phyloP scores from a whole-genome alignment of 2,113 vertebrate genomes.

The Garra rufa region DNA sequence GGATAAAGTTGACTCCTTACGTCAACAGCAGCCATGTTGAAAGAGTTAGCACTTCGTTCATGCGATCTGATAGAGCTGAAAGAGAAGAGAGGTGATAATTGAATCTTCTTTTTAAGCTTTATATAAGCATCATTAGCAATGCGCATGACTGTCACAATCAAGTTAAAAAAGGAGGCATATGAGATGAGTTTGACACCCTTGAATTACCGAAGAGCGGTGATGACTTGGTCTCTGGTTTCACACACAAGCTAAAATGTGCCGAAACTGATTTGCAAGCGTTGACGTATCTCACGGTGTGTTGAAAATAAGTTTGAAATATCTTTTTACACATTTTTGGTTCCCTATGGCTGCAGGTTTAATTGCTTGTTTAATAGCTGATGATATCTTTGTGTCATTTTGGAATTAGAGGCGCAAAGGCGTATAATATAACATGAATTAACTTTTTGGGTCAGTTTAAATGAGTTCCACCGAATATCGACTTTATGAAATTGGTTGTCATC shows the following conservation, averaged over 20 bases:
- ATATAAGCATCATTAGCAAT: conserved; percentile 1
- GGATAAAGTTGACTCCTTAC: background rate
- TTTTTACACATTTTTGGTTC: background rate
- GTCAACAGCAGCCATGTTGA: conserved; percentile 20
- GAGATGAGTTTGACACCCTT: background rate
- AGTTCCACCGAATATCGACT: background rate
- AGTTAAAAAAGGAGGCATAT: background rate
- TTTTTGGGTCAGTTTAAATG: background rate
- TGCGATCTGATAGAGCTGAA: conserved; percentile 13
- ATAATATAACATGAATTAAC: background rate
- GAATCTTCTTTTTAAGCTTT: background rate
- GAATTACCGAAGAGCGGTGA: background rate
- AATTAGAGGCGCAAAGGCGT: background rate
- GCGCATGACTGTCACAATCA: background rate
- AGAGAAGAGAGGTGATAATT: conserved; percentile 44
- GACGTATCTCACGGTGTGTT: background rate
- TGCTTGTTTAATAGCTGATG: background rate
- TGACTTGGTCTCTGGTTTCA: background rate
- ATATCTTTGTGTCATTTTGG: background rate
- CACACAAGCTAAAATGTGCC: background rate
- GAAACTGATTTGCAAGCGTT: background rate
- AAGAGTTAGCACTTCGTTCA: conserved; percentile 1
- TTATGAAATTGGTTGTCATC: conserved; percentile 1
- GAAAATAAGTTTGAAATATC: background rate
- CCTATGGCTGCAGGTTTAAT: background rate